Conservation (phyloP, 2,888 invertebrate genomes). For the Erebia epiphron region DNA sequence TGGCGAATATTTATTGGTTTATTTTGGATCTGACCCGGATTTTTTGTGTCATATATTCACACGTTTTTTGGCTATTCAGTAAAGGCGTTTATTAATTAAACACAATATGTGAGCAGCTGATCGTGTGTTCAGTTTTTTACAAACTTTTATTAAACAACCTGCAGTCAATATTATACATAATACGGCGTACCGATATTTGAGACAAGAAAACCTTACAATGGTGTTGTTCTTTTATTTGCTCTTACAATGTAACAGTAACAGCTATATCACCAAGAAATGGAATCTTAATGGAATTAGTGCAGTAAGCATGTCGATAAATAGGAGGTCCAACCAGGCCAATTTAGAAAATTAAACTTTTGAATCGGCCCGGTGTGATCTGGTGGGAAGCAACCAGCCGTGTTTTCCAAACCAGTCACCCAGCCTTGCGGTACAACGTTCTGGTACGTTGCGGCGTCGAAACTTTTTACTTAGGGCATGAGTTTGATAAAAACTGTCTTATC, state of each 20-base stretch:
- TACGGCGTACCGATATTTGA: no score
- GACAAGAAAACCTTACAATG: background rate
- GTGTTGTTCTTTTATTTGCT: background rate
- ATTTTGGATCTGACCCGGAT: background rate
- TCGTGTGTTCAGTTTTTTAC: background rate
- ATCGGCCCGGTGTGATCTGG: no score
- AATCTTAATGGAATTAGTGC: no score
- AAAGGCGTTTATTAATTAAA: background rate
- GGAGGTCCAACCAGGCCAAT: no score
- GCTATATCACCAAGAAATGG: background rate
- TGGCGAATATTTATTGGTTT: slow-evolving; percentile 9
- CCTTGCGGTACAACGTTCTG: no score
- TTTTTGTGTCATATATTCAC: background rate
- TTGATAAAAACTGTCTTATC: no score
- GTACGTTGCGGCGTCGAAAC: no score
- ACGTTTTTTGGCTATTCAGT: background rate
- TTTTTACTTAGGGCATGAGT: no score
- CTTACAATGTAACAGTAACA: background rate
- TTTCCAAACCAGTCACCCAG: no score
- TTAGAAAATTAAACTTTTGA: no score
- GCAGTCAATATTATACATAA: background rate
- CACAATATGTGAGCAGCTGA: background rate
- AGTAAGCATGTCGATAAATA: no score
- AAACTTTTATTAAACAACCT: background rate
- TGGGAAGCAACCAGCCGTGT: no score